These are phyloP conservation scores for Merluccius polli DNA, from an alignment of 2,797 vertebrate species.

Conservation along the genomic window DNA sequence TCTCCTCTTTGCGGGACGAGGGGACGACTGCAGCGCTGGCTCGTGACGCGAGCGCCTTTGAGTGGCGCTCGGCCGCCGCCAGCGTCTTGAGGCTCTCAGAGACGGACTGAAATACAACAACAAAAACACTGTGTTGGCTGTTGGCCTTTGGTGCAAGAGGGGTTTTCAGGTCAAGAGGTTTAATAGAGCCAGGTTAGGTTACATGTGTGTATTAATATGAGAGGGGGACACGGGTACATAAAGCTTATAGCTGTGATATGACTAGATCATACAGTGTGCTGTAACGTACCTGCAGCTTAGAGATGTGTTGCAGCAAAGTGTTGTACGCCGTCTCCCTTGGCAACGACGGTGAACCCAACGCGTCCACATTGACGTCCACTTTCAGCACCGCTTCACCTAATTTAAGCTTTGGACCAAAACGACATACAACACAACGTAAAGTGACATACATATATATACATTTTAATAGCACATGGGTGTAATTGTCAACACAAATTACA, in stretches of 20 bases:
- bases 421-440: conserved; percentile 13
- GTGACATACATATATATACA: not conserved
- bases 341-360: conserved; percentile 68
- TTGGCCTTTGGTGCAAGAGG: not conserved
- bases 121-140: too few species aligned
- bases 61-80: conserved; percentile 46
- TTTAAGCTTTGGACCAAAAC: conserved; percentile 51
- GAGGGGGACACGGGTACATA: too few species aligned
- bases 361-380: conserved; percentile 77
- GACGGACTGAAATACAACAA: not conserved
- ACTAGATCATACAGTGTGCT: too few species aligned
- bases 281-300: conserved; percentile 83
- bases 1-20: conserved; percentile 46
- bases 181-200: not conserved
- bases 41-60: conserved; percentile 38
- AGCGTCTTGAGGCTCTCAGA: not conserved
- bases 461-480: not conserved
- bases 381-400: conserved; percentile 81
- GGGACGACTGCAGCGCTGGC: conserved; percentile 58
- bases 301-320: conserved; percentile 84
- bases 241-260: too few species aligned
- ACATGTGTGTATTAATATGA: not conserved
- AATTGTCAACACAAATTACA: not conserved
- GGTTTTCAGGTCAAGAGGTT: not conserved
- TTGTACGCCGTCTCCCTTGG: conserved; percentile 71